Percentiles rank a stretch among this genome's conserved stretches.
Evolutionary conservation across 2,888 invertebrate species (phyloP).

Genomic region (Tolmerus cingulatus): DNA sequence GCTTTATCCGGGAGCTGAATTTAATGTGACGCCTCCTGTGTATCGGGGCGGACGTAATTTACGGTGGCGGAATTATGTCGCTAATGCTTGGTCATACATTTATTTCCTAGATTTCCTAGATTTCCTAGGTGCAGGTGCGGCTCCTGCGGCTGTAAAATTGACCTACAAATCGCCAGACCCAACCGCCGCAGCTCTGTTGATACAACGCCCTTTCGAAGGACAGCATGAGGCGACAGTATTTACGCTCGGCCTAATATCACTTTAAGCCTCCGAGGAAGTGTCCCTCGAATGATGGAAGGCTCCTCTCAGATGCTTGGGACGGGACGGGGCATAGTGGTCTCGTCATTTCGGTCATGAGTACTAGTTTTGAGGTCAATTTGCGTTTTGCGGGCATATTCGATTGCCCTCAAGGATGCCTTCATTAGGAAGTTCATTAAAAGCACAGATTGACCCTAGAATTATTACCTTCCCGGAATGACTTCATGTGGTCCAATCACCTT

Average conservation of each 20-base stretch:
- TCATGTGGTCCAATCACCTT: background rate
- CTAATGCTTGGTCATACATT: background rate
- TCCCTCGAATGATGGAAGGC: background rate
- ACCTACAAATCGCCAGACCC: background rate
- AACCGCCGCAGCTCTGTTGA: background rate
- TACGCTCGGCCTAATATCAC: background rate
- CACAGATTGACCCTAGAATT: background rate
- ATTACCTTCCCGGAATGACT: background rate
- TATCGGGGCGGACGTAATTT: slow-evolving; percentile 1
- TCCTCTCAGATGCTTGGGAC: background rate
- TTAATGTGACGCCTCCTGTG: slow-evolving; percentile 18
- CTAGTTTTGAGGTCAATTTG: slow-evolving; percentile 14
- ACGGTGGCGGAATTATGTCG: slow-evolving; percentile 9
- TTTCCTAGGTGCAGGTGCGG: background rate
- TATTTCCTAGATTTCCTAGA: background rate
- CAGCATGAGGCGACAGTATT: background rate
- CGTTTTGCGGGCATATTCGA: slow-evolving; percentile 5
- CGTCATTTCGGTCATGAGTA: background rate
- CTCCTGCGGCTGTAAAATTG: background rate
- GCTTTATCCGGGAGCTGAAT: background rate
- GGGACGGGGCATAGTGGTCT: background rate
- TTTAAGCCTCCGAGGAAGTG: background rate
- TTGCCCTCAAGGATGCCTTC: background rate
- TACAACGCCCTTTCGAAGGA: background rate
- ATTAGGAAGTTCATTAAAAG: slow-evolving; percentile 8